Percentiles rank a stretch among this genome's conserved stretches.
Conservation (phyloP, 2,888 invertebrate species). For the Drosophila mayaguana region DNA sequence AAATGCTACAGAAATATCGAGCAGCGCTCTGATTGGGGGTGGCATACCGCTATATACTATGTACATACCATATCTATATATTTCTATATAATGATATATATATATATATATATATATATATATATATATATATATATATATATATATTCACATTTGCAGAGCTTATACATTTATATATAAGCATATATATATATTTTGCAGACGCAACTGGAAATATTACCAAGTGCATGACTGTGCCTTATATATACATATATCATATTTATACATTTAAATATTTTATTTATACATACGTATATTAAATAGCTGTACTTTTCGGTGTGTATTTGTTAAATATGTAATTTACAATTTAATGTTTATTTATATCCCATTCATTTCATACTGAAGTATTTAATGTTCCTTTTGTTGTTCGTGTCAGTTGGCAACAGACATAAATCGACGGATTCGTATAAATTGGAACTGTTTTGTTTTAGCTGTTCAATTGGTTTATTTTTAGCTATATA, state of each 20-base stretch:
- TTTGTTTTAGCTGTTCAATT: constrained; percentile 10
- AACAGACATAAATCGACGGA: constrained; percentile 14
- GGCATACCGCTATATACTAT: constrained; percentile 25
- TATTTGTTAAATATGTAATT: constrained; percentile 30
- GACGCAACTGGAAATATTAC: constrained; percentile 45
- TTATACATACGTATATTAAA: neutral
- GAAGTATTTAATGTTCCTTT: constrained; percentile 32
- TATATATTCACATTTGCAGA: constrained; percentile 18
- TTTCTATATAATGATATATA: too few species aligned
- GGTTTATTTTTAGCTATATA: constrained; percentile 18
- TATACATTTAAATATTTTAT: neutral
- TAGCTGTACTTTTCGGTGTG: neutral
- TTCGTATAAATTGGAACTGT: neutral
- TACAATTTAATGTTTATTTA: constrained; percentile 8
- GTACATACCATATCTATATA: constrained; percentile 6
- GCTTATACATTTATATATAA: neutral
- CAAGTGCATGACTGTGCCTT: constrained; percentile 9
- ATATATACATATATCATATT: neutral
- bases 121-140: constrained; percentile 4
- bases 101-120: constrained; percentile 19
- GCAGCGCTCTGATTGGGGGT: constrained; percentile 47
- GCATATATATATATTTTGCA: constrained; percentile 12
- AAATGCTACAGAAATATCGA: constrained; percentile 60
- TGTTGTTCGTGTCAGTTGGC: constrained; percentile 18
- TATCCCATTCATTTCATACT: constrained; percentile 16